Base-by-base conservation (phyloP, 2,888 invertebrate genomes). In the Flabesymbios commensalis region DNA sequence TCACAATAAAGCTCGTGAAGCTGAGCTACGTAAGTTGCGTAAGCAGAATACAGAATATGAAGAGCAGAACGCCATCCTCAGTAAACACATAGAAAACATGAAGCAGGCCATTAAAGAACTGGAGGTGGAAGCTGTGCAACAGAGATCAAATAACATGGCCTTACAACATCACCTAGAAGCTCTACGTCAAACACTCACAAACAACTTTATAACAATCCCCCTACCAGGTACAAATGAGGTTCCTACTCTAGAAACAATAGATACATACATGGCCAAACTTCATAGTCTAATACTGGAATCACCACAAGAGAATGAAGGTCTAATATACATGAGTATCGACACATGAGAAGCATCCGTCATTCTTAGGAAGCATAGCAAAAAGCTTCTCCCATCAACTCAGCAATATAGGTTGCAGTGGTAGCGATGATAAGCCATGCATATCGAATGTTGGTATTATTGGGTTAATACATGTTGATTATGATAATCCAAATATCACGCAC, bases 31-130 rank as follows among this genome's bases (percentile, higher is more conserved):
- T 57, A 91, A 93, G 74, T 82, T 96, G 68, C 87, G 95, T 52
- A 96, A 95, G 86, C 90, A 93, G 5, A 94, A 93, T 76, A 91
- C 92, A 0, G 96, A 97, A 83, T 90, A 92, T 76, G 97, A 97
- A 81, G 94, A 95, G 78, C 88, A 94, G 85, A 96, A 96, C 83
- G 92, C 95, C 0, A 92, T 95, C 63, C 86, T 97, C 45, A 92
- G 93, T 80, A 91, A 95, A 80, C 95, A 96, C 79, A 93, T 96
- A 52, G 96, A 96, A 76, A 95, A 93, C 83, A 91, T 96, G 84
- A 90, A 91, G 74, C 89, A 89, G 39, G 94, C 94, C 1, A 91
- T 94, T 43, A 89, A 90, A 57, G 90, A 93, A 77, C 87, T 95
- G 61, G 90, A 92, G 58, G 87, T 87, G 1, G 96, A 96, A 82